Evolutionary conservation across 2,113 vertebrate genomes (phyloP).

Genomic region (Perca schrenkii): DNA sequence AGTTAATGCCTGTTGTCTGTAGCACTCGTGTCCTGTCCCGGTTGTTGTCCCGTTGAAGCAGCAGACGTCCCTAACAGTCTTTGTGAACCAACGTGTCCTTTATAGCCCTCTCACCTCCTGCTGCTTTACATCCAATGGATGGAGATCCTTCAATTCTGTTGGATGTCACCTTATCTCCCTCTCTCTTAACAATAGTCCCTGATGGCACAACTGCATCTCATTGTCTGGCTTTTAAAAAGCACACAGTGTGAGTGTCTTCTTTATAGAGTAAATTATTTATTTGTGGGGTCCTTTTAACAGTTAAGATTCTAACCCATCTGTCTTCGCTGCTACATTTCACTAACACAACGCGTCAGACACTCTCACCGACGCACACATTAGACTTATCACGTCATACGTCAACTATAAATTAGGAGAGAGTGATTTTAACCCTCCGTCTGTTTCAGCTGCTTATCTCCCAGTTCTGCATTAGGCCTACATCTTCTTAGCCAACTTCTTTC

Average conservation of each 20-base stretch:
- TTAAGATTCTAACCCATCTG: too few relatives aligned
- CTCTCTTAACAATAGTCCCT: slow-evolving; percentile 8
- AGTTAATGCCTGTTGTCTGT: not conserved
- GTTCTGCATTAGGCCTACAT: too few relatives aligned
- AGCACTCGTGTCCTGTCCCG: not conserved
- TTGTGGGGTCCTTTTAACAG: not conserved
- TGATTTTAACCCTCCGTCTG: too few relatives aligned
- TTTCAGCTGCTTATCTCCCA: too few relatives aligned
- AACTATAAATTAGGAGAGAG: too few relatives aligned
- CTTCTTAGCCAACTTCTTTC: too few relatives aligned
- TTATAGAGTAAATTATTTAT: not conserved
- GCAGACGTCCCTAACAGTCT: not conserved
- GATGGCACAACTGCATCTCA: not conserved
- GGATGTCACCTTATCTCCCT: slow-evolving; percentile 46
- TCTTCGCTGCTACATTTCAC: too few relatives aligned
- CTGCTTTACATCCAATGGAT: not conserved
- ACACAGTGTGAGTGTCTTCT: not conserved
- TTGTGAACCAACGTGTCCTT: not conserved
- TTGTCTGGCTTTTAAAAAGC: not conserved
- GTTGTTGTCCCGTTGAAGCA: not conserved
- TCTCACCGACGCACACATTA: too few relatives aligned
- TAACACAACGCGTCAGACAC: too few relatives aligned
- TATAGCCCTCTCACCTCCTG: slow-evolving; percentile 2
- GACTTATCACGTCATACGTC: too few relatives aligned
- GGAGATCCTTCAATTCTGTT: not conserved